Percentiles rank a stretch among this genome's conserved stretches.
These are phyloP conservation scores for Gorsachius goisagi DNA, from an alignment of 2,113 vertebrate species.

Conservation along the genomic window DNA sequence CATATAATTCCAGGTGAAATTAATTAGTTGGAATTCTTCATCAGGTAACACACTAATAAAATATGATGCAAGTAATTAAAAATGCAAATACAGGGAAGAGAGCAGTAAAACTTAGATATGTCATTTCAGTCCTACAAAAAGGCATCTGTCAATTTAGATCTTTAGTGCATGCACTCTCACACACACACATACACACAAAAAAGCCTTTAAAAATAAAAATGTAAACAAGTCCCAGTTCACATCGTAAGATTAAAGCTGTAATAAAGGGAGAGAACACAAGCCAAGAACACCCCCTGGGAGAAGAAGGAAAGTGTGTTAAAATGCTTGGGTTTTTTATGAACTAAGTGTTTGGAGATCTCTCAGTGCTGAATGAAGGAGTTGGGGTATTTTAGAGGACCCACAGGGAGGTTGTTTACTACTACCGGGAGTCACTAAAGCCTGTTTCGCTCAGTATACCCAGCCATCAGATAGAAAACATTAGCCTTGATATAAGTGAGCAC, in stretches of 20 bases:
- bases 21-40: constrained; percentile 69
- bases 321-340: constrained; percentile 49
- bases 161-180: background rate
- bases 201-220: constrained; percentile 51
- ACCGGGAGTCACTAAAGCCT: constrained; percentile 6
- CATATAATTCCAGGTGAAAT: constrained; percentile 74
- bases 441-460: constrained; percentile 29
- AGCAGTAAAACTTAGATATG: constrained; percentile 46
- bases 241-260: constrained; percentile 46
- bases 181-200: background rate
- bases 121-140: constrained; percentile 65
- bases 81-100: constrained; percentile 62
- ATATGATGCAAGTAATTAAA: constrained; percentile 70
- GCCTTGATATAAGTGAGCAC: background rate
- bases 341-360: constrained; percentile 20
- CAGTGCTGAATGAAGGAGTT: constrained; percentile 29
- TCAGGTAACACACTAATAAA: constrained; percentile 70
- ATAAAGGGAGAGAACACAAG: constrained; percentile 44
- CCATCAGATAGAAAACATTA: constrained; percentile 6
- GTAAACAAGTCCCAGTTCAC: constrained; percentile 38
- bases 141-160: constrained; percentile 64
- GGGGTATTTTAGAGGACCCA: constrained; percentile 41
- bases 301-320: constrained; percentile 39
- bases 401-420: constrained; percentile 37
- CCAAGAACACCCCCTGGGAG: constrained; percentile 28